Conservation (phyloP, 2,888 invertebrate genomes). For the Drosophila flavopinicola region DNA sequence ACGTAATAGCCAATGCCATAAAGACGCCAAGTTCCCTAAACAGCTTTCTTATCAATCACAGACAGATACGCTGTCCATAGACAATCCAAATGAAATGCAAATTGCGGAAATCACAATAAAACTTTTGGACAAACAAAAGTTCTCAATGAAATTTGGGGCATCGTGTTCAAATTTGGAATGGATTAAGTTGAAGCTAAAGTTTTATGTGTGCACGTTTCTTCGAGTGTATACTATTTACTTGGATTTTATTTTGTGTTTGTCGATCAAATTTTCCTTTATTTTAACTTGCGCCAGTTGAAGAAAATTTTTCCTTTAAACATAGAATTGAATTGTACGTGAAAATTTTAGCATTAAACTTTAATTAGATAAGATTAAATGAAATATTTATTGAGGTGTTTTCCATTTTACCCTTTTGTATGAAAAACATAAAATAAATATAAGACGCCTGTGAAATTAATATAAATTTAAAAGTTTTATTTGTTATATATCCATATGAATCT, state of each 20-base stretch:
- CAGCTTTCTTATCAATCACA: constrained; percentile 41
- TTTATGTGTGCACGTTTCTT: background rate
- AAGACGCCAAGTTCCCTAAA: constrained; percentile 8
- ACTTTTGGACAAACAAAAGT: constrained; percentile 14
- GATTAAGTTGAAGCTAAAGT: background rate
- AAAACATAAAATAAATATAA: too few relatives aligned
- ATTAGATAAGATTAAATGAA: too few relatives aligned
- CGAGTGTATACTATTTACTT: background rate
- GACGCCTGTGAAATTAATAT: too few relatives aligned
- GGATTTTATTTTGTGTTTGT: background rate
- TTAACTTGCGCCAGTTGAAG: too few relatives aligned
- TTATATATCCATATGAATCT: too few relatives aligned
- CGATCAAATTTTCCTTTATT: too few relatives aligned
- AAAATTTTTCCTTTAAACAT: too few relatives aligned
- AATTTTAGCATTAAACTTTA: too few relatives aligned
- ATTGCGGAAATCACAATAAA: constrained; percentile 28
- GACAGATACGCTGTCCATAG: background rate
- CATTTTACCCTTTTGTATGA: too few relatives aligned
- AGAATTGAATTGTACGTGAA: too few relatives aligned
- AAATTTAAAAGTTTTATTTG: too few relatives aligned
- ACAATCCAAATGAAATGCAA: constrained; percentile 11
- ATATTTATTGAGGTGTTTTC: too few relatives aligned
- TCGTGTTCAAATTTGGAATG: background rate
- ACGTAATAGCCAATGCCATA: constrained; percentile 25
- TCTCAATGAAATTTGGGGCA: background rate